Evolutionary conservation across 2,113 vertebrate genomes (phyloP), one percentile per base, ranked within the genome.

Genomic region (Triplophysa siluroides): DNA sequence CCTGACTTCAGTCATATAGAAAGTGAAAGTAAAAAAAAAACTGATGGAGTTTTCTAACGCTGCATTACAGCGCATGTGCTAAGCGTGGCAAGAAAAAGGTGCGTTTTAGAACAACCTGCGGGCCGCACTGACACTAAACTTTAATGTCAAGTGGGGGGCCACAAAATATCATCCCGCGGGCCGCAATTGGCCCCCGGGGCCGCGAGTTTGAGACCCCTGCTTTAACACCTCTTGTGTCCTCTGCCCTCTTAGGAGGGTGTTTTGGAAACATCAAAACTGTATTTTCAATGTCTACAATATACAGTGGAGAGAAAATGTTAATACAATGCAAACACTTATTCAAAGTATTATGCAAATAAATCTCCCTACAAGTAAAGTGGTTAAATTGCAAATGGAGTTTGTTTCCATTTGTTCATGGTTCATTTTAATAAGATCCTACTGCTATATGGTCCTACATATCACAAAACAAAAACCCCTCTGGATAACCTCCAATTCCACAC

Each of bases 361-460:
- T 63, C 41, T 47, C 21, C 10, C 21, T 16, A 8, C 1, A 60
- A 47, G 41, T 45, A 38, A 24, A 63, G 58, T 29, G 56, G 72
- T 47, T 73, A 23, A 33, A 16, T 6, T 21, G 54, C 14, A 24
- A 43, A 19, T 23, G n/a, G 38, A 12, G 24, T 75, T 16, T 33
- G 23, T 76, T 21, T 61, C 43, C 45, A 45, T 79, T 82, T 66
- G 26, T 60, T 79, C 82, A 76, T 79, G 16, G 60, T 65, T 16
- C n/a, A 50, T 65, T 62, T 24, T 58, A 26, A 79, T 71, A 76
- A 21, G 65, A 29, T 61, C 77, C 77, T 76, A 52, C 71, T 79
- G 83, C 19, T 65, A 76, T 61, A 82, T 26, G 61, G 76, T 45
- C 19, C 50, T 65, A 41, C 66, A 58, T 50, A 41, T 21, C 29